phyloP scores from a whole-genome alignment of 2,888 invertebrate species.

The Cerceris ruficornis region DNA sequence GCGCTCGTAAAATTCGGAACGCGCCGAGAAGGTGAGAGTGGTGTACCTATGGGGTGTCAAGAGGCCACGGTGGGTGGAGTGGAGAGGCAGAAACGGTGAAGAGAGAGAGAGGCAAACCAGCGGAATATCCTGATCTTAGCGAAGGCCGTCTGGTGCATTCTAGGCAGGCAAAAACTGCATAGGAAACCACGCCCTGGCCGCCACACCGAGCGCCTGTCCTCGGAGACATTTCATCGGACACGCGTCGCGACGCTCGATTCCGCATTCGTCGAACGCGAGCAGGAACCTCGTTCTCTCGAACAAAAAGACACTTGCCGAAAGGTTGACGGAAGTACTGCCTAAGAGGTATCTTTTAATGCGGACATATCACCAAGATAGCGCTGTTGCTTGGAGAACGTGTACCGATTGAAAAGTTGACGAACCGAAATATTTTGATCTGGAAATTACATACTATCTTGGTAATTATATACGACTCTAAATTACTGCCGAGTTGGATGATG shows the following conservation, averaged over 20 bases:
- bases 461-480: no score
- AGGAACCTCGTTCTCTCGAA: slow-evolving; percentile 5
- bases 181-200: slow-evolving; percentile 80
- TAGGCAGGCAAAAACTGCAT: slow-evolving; percentile 78
- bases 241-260: slow-evolving; percentile 10
- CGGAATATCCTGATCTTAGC: slow-evolving; percentile 77
- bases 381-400: no score
- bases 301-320: slow-evolving; percentile 18
- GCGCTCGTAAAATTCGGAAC: slow-evolving; percentile 37
- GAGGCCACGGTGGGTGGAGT: slow-evolving; percentile 27
- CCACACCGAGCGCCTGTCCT: slow-evolving; percentile 72
- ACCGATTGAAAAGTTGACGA: no score
- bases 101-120: slow-evolving; percentile 32
- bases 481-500: no score
- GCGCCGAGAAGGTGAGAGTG: slow-evolving; percentile 24
- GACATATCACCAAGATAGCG: no score
- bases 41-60: slow-evolving; percentile 7
- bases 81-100: slow-evolving; percentile 13
- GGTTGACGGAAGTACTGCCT: no score
- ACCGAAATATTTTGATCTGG: no score
- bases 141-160: slow-evolving; percentile 80
- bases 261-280: slow-evolving; percentile 12
- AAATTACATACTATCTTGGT: no score
- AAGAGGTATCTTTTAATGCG: no score
- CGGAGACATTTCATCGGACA: slow-evolving; percentile 73